Evolutionary conservation across 1,140 invertebrate species (phyloP), one percentile per base, ranked within the genome.

Genomic region (Trichogramma pretiosum): DNA sequence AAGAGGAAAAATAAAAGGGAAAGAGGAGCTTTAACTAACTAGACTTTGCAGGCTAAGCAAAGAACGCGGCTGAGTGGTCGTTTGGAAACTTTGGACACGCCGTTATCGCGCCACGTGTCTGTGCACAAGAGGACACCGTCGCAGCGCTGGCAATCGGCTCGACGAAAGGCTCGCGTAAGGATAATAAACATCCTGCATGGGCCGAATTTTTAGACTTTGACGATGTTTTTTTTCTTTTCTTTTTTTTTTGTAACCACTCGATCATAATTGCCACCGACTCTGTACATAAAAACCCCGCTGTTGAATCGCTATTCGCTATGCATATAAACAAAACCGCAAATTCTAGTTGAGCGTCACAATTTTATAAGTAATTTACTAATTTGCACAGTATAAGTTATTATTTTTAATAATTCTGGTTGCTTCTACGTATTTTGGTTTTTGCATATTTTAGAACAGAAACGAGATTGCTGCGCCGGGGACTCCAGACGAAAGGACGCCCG

Each of bases 391-490:
- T n/a, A n/a, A n/a, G n/a, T 50, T 41, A 24, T 46, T 36, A 26
- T 30, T 18, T 19, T 45, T 32, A 44, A 28, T 49, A 28, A 44
- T 40, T 52, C 58, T 63, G 58, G 50, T 64, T 64, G 64, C 52
- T 37, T 58, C 64, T 65, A 63, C 61, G 54, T 64, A 47, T 70
- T n/a, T n/a, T 63, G 63, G 66, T 69, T 70, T 70, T n/a, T 63
- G 58, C 59, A 58, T 68, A 68, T 72, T 71, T 66, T 72, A 72
- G 70, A 70, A 49, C 64, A n/a, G n/a, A n/a, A n/a, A n/a, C n/a
- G 61, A 55, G 63, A 50, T 49, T 48, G 37, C 56, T 54, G 50
- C 34, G 47, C 34, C 58, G 48, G 44, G 59, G 34, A 30, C 34
- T 26, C 57, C 61, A n/a, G 62, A 68, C 55, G 69, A 72, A 45